phyloP scores from a whole-genome alignment of 2,888 invertebrate genomes.

The Hemistola chrysoprasaria region DNA sequence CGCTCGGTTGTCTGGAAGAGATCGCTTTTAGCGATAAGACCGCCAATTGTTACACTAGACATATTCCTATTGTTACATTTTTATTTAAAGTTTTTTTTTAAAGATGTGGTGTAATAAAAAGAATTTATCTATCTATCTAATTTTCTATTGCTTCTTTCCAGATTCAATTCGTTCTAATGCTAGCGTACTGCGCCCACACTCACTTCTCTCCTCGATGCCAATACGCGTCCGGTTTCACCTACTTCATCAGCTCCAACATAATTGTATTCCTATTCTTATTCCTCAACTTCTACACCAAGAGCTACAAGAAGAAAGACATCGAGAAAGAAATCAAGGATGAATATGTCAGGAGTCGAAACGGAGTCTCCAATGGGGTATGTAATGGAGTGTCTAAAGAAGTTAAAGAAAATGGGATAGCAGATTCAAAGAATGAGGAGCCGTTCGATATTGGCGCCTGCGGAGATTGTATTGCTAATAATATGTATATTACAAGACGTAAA shows the following conservation, averaged over 20 bases:
- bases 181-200: conserved; percentile 82
- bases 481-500: conserved; percentile 62
- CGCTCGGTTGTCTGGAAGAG: too few species aligned
- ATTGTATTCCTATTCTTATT: conserved; percentile 85
- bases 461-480: conserved; percentile 59
- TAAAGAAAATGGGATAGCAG: conserved; percentile 37
- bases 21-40: too few species aligned
- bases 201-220: conserved; percentile 83
- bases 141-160: conserved; percentile 45
- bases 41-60: too few species aligned
- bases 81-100: too few species aligned
- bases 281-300: conserved; percentile 84
- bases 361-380: conserved; percentile 35
- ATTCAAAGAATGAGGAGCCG: not conserved
- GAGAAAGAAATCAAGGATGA: conserved; percentile 48
- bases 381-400: conserved; percentile 37
- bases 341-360: conserved; percentile 42
- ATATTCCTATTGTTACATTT: too few species aligned
- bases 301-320: conserved; percentile 69
- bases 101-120: not conserved
- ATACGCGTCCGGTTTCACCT: conserved; percentile 82
- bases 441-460: conserved; percentile 53
- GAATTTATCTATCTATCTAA: too few species aligned
- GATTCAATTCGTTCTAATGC: conserved; percentile 86
- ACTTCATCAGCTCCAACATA: conserved; percentile 80